Percentiles rank a stretch among this genome's conserved stretches.
These are phyloP conservation scores for Minunthozetes semirufus DNA, from an alignment of 2,888 invertebrate species.

Conservation along the genomic window DNA sequence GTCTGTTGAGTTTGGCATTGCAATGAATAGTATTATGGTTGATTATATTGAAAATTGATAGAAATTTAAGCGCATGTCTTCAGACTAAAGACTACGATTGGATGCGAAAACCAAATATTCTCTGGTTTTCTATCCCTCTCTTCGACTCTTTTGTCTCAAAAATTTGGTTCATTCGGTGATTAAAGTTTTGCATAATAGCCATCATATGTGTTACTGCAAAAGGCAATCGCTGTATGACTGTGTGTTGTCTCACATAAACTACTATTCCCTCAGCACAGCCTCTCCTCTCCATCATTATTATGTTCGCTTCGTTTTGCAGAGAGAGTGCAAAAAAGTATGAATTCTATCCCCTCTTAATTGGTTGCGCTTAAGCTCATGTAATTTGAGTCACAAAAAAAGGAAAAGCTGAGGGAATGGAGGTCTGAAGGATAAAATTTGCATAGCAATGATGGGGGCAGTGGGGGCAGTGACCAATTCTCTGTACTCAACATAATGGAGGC, in stretches of 20 bases:
- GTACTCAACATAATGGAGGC: neutral
- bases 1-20: no score
- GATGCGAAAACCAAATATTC: neutral
- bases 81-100: neutral
- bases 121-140: neutral
- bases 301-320: neutral
- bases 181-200: conserved; percentile 26
- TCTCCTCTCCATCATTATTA: conserved; percentile 24
- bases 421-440: conserved; percentile 11
- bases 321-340: neutral
- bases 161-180: neutral
- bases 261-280: neutral
- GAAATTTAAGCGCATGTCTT: conserved; percentile 25
- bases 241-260: neutral
- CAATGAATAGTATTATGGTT: conserved; percentile 27
- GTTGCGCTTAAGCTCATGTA: conserved; percentile 29
- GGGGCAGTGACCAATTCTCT: conserved; percentile 20
- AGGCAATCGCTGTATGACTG: conserved; percentile 3
- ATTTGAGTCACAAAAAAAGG: conserved; percentile 23
- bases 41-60: conserved; percentile 21
- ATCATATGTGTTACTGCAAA: conserved; percentile 27
- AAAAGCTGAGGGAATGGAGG: conserved; percentile 1
- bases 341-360: conserved; percentile 17
- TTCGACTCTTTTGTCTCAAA: conserved; percentile 11
- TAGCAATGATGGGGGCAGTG: neutral